Evolutionary conservation across 2,113 vertebrate genomes (phyloP).

Genomic region (Tachuris rubrigastra): DNA sequence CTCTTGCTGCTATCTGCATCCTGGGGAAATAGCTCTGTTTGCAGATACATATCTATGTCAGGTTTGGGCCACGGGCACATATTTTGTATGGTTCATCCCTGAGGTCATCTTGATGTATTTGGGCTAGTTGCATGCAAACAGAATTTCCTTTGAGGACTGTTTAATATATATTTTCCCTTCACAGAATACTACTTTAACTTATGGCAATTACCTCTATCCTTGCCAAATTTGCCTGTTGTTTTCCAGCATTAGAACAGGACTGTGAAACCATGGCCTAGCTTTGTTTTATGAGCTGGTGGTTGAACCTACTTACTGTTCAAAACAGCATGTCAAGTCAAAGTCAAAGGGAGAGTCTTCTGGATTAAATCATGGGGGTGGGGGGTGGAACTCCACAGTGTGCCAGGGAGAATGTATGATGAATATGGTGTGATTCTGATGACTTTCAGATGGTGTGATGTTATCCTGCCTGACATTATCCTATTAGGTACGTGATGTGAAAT

Average conservation of each 20-base stretch:
- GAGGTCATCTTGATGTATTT: background rate
- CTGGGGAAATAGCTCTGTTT: background rate
- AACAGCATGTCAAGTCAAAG: background rate
- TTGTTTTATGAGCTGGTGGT: background rate
- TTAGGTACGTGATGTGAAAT: background rate
- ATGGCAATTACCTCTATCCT: background rate
- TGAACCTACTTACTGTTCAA: background rate
- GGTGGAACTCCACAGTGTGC: background rate
- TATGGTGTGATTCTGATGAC: background rate
- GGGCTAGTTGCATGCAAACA: background rate
- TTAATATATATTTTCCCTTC: background rate
- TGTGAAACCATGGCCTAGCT: background rate
- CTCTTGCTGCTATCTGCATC: background rate
- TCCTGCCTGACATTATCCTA: background rate
- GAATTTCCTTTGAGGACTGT: background rate
- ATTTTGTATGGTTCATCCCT: background rate
- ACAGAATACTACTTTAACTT: background rate
- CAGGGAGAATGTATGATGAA: background rate
- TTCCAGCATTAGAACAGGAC: background rate
- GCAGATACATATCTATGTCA: background rate
- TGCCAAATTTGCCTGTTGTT: background rate
- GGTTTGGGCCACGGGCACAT: fast-evolving
- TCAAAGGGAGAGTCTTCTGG: background rate
- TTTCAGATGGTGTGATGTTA: background rate
- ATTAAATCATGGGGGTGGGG: background rate